These are phyloP conservation scores for Phyllostomus hastatus DNA, from an alignment of 2,113 vertebrate species.

Conservation along the genomic window DNA sequence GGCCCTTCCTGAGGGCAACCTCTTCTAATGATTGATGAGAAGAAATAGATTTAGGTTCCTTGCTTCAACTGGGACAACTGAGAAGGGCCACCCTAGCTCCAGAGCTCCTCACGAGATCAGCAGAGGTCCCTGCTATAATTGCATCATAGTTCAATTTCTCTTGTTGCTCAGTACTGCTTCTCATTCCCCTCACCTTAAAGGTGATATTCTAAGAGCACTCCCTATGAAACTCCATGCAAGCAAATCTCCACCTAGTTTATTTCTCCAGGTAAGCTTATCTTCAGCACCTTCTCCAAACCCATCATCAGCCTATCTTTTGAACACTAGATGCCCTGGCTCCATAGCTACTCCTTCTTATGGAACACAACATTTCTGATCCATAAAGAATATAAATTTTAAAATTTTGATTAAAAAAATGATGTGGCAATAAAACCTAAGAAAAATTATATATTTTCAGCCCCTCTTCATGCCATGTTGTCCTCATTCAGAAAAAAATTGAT, in stretches of 20 bases:
- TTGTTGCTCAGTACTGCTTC: background rate
- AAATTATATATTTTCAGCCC: background rate
- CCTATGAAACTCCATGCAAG: background rate
- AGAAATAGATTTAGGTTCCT: background rate
- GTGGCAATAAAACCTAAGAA: background rate
- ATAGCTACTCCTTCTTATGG: background rate
- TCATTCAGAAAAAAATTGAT: background rate
- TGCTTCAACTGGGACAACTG: background rate
- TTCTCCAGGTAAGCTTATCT: background rate
- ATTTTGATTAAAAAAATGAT: background rate
- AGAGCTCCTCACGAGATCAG: background rate
- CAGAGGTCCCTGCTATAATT: background rate
- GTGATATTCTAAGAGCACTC: no score
- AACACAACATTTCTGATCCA: background rate
- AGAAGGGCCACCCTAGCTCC: background rate
- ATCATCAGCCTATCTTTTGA: background rate
- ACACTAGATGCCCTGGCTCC: background rate
- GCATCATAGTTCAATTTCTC: rapidly evolving
- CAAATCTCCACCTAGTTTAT: no score
- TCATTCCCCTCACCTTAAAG: background rate
- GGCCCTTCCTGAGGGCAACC: background rate
- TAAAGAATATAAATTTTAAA: background rate
- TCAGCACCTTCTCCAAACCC: background rate
- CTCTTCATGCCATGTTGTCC: background rate
- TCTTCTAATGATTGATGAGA: background rate